These are phyloP conservation scores for Pseudococcus longispinus DNA, from an alignment of 2,888 invertebrate genomes.

Conservation along the genomic window DNA sequence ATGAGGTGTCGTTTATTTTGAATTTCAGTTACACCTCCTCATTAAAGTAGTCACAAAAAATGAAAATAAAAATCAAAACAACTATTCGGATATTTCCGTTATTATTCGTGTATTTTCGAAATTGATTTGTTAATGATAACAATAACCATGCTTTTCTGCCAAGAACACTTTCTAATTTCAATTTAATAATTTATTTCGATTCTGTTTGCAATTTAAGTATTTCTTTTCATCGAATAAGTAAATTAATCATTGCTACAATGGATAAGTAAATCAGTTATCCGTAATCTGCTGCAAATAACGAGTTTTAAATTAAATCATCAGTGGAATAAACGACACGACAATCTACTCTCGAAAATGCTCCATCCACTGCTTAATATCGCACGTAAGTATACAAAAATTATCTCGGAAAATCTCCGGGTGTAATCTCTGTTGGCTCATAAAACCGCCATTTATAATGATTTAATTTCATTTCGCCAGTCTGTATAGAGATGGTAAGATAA, in stretches of 20 bases:
- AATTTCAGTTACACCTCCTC: too few relatives aligned
- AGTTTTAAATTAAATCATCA: neutral
- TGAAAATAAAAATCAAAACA: too few relatives aligned
- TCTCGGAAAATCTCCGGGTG: neutral
- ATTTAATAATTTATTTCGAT: too few relatives aligned
- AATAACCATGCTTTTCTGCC: too few relatives aligned
- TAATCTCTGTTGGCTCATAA: neutral
- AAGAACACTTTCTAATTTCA: too few relatives aligned
- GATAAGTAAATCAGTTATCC: neutral
- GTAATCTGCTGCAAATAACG: neutral
- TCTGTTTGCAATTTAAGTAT: too few relatives aligned
- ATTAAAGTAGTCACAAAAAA: too few relatives aligned
- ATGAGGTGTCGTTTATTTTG: too few relatives aligned
- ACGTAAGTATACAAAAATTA: neutral
- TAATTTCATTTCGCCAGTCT: neutral
- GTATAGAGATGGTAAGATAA: neutral
- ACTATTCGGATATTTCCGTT: too few relatives aligned
- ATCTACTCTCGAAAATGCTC: neutral
- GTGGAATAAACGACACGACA: neutral
- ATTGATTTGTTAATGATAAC: too few relatives aligned
- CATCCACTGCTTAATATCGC: neutral
- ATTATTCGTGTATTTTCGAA: too few relatives aligned
- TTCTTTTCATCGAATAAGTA: neutral
- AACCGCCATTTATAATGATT: constrained; percentile 2
- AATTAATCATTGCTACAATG: neutral